Percentiles rank a stretch among this genome's conserved stretches.
Conservation (phyloP, 2,797 vertebrate species). For the Phaenicophaeus curvirostris region DNA sequence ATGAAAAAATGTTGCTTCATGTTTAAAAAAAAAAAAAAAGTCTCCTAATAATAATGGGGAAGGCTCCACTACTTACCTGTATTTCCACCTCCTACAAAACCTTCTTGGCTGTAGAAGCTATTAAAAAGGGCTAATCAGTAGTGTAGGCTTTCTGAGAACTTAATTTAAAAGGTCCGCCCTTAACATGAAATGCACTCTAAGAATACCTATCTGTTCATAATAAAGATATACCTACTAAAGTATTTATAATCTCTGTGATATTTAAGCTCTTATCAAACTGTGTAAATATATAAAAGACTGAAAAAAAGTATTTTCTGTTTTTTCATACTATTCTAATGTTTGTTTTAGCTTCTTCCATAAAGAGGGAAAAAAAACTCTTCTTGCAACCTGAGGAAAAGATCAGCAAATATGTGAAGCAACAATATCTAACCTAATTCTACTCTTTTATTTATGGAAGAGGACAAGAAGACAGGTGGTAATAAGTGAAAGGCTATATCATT, state of each 20-base stretch:
- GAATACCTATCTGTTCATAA: neutral
- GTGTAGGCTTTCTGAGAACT: neutral
- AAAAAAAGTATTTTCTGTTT: neutral
- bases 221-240: neutral
- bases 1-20: neutral
- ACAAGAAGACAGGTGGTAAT: neutral
- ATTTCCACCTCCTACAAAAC: neutral
- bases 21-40: rapidly evolving
- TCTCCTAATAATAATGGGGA: neutral
- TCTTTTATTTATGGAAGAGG: neutral
- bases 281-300: neutral
- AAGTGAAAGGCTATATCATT: neutral
- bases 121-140: neutral
- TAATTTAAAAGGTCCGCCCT: constrained; percentile 1
- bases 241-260: neutral
- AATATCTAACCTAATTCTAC: neutral
- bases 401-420: neutral
- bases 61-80: neutral
- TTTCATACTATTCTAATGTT: neutral
- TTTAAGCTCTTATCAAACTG: neutral
- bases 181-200: neutral
- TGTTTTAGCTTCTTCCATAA: neutral
- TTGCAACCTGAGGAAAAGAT: neutral
- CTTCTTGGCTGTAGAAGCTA: neutral
- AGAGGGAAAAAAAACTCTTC: neutral